A percentile compares a stretch with the other conserved stretches of the same genome.
Evolutionary conservation across 35 echinoderm and acorn worm genomes (phyloP).

Genomic region (Chiridota heheva): DNA sequence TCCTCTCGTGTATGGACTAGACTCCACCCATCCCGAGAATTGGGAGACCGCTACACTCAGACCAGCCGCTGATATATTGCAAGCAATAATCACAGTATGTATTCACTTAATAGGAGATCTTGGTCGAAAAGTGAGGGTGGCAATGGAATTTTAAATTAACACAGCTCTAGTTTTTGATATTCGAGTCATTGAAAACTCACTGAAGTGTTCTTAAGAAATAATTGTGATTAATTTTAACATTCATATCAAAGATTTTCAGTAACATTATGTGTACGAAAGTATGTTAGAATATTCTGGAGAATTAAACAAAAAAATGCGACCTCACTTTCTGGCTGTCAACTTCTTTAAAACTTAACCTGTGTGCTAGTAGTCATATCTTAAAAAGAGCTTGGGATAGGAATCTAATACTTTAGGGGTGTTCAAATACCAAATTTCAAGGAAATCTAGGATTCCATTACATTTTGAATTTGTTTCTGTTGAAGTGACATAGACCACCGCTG

Average conservation of each 20-base stretch:
- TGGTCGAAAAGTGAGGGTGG: not conserved
- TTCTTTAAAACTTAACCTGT: not conserved
- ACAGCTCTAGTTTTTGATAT: not conserved
- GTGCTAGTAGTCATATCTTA: not conserved
- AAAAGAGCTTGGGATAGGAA: too few species aligned
- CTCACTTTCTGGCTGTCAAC: not conserved
- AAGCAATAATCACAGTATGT: constrained; percentile 52
- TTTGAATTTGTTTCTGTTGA: too few species aligned
- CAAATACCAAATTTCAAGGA: too few species aligned
- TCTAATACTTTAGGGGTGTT: too few species aligned
- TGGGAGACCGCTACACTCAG: constrained; percentile 61
- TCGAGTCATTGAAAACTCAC: too few species aligned
- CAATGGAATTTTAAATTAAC: too few species aligned
- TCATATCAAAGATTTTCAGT: too few species aligned
- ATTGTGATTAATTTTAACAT: too few species aligned
- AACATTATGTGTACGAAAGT: not conserved
- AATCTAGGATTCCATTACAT: too few species aligned
- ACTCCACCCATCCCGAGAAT: constrained; percentile 57
- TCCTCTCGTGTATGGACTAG: constrained; percentile 63
- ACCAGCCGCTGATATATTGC: constrained; percentile 66
- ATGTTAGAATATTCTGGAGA: not conserved
- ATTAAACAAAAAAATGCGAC: not conserved
- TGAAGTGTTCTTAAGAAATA: too few species aligned
- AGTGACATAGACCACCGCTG: too few species aligned
- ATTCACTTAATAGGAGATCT: not conserved